Conservation (phyloP, 2,113 vertebrate genomes). For the Suricata suricatta region DNA sequence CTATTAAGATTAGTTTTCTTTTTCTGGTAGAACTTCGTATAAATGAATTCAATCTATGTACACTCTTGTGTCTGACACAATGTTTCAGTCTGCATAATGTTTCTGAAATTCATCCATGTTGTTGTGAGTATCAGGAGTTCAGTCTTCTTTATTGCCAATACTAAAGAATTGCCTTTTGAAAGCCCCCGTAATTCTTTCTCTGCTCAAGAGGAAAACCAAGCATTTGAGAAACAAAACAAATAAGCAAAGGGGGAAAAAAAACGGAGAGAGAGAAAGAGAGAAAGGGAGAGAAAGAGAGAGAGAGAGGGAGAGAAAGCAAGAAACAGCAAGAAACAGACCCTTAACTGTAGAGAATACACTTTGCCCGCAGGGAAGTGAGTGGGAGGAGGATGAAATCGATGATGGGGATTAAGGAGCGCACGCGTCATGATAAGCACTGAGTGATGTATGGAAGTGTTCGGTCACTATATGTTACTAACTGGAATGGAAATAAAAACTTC, state of each 20-base stretch:
- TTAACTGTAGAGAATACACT: neutral
- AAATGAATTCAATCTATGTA: neutral
- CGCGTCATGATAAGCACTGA: neutral
- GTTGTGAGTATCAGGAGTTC: neutral
- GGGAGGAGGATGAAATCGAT: neutral
- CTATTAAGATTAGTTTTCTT: neutral
- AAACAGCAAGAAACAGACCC: neutral
- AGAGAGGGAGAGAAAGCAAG: neutral
- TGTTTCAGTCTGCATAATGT: neutral
- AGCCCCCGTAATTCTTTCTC: neutral
- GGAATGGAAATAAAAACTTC: neutral
- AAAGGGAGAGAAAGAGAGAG: neutral
- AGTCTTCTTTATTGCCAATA: constrained; percentile 17
- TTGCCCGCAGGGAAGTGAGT: neutral
- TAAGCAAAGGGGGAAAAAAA: neutral
- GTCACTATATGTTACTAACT: neutral
- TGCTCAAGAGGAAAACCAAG: constrained; percentile 11
- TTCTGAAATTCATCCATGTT: neutral
- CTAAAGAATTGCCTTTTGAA: neutral
- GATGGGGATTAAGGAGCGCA: neutral
- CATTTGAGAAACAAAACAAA: neutral
- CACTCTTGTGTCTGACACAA: neutral
- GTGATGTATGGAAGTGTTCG: neutral
- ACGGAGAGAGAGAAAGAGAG: neutral
- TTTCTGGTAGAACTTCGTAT: neutral